Evolutionary conservation across 2,888 invertebrate genomes (phyloP).

Genomic region (Hermodice carunculata): DNA sequence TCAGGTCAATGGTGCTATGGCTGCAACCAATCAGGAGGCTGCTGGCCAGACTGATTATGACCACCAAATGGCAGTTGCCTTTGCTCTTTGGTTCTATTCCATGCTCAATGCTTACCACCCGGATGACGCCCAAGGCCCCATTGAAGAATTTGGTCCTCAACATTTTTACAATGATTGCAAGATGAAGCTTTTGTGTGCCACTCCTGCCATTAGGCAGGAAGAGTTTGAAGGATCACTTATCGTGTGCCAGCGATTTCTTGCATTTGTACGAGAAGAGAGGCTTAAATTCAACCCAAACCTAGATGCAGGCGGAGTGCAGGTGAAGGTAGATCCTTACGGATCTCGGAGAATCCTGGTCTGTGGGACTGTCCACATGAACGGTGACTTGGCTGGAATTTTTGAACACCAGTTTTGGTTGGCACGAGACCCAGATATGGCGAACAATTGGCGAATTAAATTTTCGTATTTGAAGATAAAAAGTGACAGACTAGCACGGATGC

Average conservation of each 20-base stretch:
- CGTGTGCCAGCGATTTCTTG: conserved; percentile 46
- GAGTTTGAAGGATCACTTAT: conserved; percentile 41
- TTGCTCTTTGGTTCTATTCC: conserved; percentile 60
- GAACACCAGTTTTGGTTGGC: conserved; percentile 78
- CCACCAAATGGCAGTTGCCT: conserved; percentile 51
- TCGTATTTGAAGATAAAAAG: conserved; percentile 50
- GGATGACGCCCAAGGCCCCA: conserved; percentile 12
- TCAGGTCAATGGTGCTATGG: no score
- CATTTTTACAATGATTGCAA: conserved; percentile 60
- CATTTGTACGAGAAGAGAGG: conserved; percentile 49
- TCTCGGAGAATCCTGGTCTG: conserved; percentile 75
- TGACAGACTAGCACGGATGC: background rate
- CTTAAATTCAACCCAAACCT: conserved; percentile 76
- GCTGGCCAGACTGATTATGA: conserved; percentile 19
- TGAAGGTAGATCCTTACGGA: conserved; percentile 76
- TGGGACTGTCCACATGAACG: conserved; percentile 76
- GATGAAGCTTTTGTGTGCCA: conserved; percentile 40
- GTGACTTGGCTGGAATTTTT: conserved; percentile 75
- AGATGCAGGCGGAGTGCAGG: conserved; percentile 74
- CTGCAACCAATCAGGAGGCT: background rate
- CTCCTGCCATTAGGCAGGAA: conserved; percentile 34
- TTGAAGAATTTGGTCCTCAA: conserved; percentile 57
- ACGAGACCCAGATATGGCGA: conserved; percentile 75
- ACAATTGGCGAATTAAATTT: conserved; percentile 80
- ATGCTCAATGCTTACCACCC: conserved; percentile 57